A percentile compares a stretch with the other conserved stretches of the same genome.
Conservation (phyloP, 1,140 invertebrate genomes). For the Pentalonia nigronervosa region DNA sequence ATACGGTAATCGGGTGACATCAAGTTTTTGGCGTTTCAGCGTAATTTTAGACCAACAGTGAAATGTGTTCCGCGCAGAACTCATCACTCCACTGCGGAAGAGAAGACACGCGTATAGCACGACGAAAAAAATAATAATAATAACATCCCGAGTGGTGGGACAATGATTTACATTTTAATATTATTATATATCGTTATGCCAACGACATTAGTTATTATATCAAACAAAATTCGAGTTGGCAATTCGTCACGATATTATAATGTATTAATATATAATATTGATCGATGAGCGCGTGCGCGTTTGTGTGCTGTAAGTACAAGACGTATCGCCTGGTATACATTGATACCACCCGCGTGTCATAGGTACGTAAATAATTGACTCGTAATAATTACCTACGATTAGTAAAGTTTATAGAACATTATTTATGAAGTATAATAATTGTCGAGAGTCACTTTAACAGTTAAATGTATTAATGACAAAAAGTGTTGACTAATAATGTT, state of each 20-base stretch:
- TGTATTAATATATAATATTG: neutral
- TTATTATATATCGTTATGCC: neutral
- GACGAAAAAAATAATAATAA: neutral
- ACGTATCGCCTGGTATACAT: neutral
- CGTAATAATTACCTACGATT: neutral
- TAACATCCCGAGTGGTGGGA: neutral
- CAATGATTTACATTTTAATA: neutral
- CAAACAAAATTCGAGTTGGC: neutral
- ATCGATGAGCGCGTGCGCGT: neutral
- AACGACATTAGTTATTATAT: neutral
- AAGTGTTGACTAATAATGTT: neutral
- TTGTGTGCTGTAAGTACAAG: neutral
- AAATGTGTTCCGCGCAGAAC: neutral
- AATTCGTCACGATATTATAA: neutral
- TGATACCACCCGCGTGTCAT: neutral
- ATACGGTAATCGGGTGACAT: neutral
- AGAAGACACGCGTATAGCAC: neutral
- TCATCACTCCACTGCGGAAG: neutral
- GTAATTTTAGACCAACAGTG: neutral
- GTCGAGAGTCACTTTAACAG: neutral
- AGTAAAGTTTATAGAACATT: neutral
- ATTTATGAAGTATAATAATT: neutral
- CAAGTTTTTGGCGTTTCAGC: neutral
- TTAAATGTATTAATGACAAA: neutral
- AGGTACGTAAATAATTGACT: neutral